Evolutionary conservation across 2,888 invertebrate species (phyloP).

Genomic region (Drepanosiphum platanoidis): DNA sequence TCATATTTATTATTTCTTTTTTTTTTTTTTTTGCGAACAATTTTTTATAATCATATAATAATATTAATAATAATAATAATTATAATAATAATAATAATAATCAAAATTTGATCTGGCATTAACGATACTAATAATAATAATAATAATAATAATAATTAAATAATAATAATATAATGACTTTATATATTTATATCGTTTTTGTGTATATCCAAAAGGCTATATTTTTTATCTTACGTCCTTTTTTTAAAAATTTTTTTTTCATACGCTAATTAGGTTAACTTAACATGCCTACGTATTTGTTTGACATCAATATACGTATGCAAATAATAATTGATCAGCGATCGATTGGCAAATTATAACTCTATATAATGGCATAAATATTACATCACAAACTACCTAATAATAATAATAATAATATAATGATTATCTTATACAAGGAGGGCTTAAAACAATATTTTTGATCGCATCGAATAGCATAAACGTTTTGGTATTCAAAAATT

Average conservation of each 20-base stretch:
- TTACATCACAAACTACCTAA: constrained; percentile 59
- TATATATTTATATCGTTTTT: constrained; percentile 5
- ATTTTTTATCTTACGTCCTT: constrained; percentile 13
- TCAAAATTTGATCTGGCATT: constrained; percentile 51
- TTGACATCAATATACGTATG: constrained; percentile 7
- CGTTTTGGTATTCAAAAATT: constrained; percentile 51
- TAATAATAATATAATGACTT: constrained; percentile 56
- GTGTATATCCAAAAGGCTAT: constrained; percentile 7
- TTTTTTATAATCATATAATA: not conserved
- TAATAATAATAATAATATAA: constrained; percentile 44
- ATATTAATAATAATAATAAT: constrained; percentile 25
- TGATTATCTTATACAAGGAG: constrained; percentile 40
- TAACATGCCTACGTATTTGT: constrained; percentile 4
- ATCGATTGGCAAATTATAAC: constrained; percentile 57
- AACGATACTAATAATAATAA: constrained; percentile 24
- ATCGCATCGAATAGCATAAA: constrained; percentile 60
- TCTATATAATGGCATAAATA: constrained; percentile 59
- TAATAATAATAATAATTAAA: constrained; percentile 33
- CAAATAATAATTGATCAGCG: constrained; percentile 44
- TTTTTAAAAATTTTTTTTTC: too few relatives aligned
- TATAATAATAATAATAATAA: too few relatives aligned
- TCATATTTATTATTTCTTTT: constrained; percentile 3
- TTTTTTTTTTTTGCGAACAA: not conserved
- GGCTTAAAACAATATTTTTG: constrained; percentile 50
- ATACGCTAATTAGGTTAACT: constrained; percentile 37